Base-by-base conservation (phyloP, 2,113 vertebrate genomes). In the Abramis brama region DNA sequence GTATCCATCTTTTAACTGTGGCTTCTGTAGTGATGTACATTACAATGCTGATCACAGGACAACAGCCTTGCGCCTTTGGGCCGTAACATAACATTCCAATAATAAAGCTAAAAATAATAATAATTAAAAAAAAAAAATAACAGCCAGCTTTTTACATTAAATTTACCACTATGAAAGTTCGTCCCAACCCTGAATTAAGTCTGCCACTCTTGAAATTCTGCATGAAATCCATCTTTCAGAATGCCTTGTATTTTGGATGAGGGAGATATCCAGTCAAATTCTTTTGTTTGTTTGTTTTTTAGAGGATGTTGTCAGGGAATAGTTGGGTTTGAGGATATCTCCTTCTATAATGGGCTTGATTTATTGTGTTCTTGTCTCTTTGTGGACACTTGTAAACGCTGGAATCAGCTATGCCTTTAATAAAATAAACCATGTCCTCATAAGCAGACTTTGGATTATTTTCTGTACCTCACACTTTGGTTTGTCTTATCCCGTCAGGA, bases 371-470 rank as follows among this genome's bases (percentile, higher is more conserved):
- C 95, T 95, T 92, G 91, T 92, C 92, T 96, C 91, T 96, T 94
- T 95, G 95, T 97, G 96, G 95, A 95, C 94, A 92, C 95, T 93
- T 76, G 96, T 95, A 92, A 91, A 86, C 93, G 95, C 94, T 96
- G 95, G 95, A 96, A 95, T 96, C 96, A 95, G 95, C 95, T 96
- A 96, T 96, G 95, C 96, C 96, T 96, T 97, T 97, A 96, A 98
- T 93, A 94, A 94, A 86, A 95, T 96, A 94, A 94, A 96, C 94
- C 91, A 94, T 95, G 95, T 98, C 97, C 96, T 97, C 95, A 47
- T 50, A 70, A 52, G 25, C 62, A 82, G 43, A 52, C 3, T 50
- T n/a, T 5, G 6, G 62, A 52, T 45, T 70, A 45, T 70, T 47
- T 36, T 45, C 13, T 82, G 45, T 55, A 2, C 47, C 7, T 55